phyloP scores from a whole-genome alignment of 2,888 invertebrate genomes.

The Drosophila mimetica region DNA sequence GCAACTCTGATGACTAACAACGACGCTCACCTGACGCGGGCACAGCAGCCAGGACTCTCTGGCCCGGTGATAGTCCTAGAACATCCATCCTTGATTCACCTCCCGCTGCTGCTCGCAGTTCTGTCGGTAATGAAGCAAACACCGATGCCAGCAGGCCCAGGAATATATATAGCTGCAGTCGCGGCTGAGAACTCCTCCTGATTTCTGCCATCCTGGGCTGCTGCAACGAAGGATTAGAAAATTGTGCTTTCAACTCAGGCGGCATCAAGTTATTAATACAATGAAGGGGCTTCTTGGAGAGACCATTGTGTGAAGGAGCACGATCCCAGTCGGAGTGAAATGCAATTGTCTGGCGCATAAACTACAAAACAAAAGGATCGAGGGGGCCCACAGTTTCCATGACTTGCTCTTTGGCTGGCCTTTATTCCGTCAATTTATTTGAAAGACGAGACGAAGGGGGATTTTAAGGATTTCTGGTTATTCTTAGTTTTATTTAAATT shows the following conservation, averaged over 20 bases:
- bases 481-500: not conserved
- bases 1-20: constrained; percentile 7
- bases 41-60: constrained; percentile 51
- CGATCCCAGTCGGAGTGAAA: not conserved
- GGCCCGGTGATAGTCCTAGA: constrained; percentile 47
- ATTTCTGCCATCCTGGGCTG: constrained; percentile 30
- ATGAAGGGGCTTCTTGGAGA: constrained; percentile 24
- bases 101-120: constrained; percentile 7
- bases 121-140: constrained; percentile 43
- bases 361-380: constrained; percentile 25
- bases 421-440: constrained; percentile 32
- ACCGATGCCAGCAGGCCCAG: constrained; percentile 21
- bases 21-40: constrained; percentile 60
- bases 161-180: constrained; percentile 20
- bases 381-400: constrained; percentile 1
- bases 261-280: constrained; percentile 47
- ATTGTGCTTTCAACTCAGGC: constrained; percentile 29
- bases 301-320: constrained; percentile 24
- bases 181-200: constrained; percentile 1
- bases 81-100: constrained; percentile 16
- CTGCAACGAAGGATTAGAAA: constrained; percentile 33
- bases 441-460: not conserved
- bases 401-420: constrained; percentile 12
- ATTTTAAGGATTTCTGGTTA: not conserved
- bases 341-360: constrained; percentile 51